Percentiles rank a stretch among this genome's conserved stretches.
phyloP scores from a whole-genome alignment of 1,140 invertebrate genomes.

The Pseudomyrmex flavicornis region DNA sequence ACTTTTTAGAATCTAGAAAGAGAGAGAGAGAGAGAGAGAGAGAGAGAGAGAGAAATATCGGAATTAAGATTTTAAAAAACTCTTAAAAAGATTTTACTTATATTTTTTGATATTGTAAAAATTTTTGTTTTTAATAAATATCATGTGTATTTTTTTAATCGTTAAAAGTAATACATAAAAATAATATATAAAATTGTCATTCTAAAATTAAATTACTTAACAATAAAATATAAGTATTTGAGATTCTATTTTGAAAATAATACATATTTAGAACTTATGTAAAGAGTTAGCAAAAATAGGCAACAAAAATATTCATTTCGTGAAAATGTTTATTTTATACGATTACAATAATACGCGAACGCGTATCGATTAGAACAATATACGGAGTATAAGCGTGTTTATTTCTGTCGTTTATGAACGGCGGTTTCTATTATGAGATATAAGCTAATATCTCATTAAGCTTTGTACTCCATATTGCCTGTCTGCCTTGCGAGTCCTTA shows the following conservation, averaged over 20 bases:
- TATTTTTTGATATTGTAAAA: neutral
- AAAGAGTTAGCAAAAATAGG: neutral
- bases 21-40: too few relatives aligned
- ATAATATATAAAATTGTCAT: neutral
- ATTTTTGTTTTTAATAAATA: neutral
- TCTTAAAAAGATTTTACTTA: too few relatives aligned
- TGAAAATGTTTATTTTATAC: constrained; percentile 50
- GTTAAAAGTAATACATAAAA: neutral
- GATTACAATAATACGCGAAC: constrained; percentile 23
- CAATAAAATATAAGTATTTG: neutral
- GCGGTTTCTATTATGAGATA: neutral
- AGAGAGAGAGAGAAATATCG: too few relatives aligned
- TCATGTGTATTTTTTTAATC: neutral
- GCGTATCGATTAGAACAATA: constrained; percentile 33
- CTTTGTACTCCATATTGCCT: constrained; percentile 35
- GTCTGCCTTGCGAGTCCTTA: constrained; percentile 76
- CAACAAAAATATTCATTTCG: neutral
- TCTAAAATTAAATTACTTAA: neutral
- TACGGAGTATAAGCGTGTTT: constrained; percentile 45
- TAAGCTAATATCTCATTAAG: constrained; percentile 22
- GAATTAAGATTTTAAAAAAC: neutral
- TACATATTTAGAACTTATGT: neutral
- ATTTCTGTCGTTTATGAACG: constrained; percentile 25
- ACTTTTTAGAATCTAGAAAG: too few relatives aligned
- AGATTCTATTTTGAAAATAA: neutral